Base-by-base conservation (phyloP, 2,888 invertebrate genomes). In the Perdita meconis region DNA sequence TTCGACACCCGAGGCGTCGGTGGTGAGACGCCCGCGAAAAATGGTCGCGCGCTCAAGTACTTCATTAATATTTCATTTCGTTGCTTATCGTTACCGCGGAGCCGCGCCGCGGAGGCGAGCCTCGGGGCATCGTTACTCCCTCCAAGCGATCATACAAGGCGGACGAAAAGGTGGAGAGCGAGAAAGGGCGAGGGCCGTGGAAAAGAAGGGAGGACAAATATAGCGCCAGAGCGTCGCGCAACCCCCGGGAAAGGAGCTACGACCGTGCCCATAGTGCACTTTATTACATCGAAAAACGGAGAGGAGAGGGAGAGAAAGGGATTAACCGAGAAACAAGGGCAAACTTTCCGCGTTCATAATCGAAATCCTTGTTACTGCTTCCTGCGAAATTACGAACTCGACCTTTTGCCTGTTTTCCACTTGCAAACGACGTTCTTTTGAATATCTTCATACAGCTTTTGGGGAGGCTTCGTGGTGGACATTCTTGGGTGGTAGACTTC, bases 11-110 rank as follows among this genome's bases (percentile, higher is more conserved):
- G 82, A 66, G 84, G 84, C 86, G 81, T 77, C 71, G 83, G 72
- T 76, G 83, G 85, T 81, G 86, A 85, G 83, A 86, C 84, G 85
- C 53, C 69, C 82, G 85, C 85, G 86, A 86, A 86, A 86, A 86
- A 86, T 86, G 78, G 79, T 85, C 86, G 85, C 80, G 85, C 78
- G 86, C 75, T 72, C 83, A 77, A 84, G 84, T 88, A 86, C 89
- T 92, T 92, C 91, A 91, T 92, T 92, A 92, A 92, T 92, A 92
- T 92, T 92, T 92, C 92, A 92, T 92, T 92, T 90, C 89, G 91
- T 90, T 90, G 91, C 92, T 91, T 92, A 92, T 92, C 91, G 91
- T 91, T 91, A 88, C 89, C 89, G 87, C 88, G 84, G 84, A 84
- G 87, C 87, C 84, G 86, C 89, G 80, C 74, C 82, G 86, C 84